Evolutionary conservation across 1,140 invertebrate genomes (phyloP).

Genomic region (Vanessa atalanta): DNA sequence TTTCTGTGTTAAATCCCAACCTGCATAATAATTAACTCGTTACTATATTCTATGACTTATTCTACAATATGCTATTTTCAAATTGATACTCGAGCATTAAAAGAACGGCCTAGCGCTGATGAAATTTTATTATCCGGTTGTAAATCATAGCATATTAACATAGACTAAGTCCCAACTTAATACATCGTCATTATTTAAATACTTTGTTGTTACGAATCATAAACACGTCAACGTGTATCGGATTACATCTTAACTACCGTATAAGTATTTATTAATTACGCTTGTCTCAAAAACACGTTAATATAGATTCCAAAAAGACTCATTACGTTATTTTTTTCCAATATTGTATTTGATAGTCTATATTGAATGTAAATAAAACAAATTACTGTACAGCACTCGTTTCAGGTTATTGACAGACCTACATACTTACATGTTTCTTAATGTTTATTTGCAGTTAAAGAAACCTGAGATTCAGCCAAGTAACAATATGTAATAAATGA

Average conservation of each 20-base stretch:
- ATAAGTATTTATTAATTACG: background rate
- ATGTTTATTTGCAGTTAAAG: too few relatives aligned
- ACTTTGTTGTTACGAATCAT: slow-evolving; percentile 3
- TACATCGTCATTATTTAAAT: slow-evolving; percentile 5
- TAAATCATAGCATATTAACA: background rate
- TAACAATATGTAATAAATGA: too few relatives aligned
- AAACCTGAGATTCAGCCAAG: too few relatives aligned
- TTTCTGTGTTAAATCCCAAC: too few relatives aligned
- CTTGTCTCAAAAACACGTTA: background rate
- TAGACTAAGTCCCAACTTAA: background rate
- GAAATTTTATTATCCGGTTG: slow-evolving; percentile 3
- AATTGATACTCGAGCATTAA: background rate
- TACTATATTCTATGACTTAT: too few relatives aligned
- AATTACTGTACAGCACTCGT: background rate
- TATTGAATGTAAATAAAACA: too few relatives aligned
- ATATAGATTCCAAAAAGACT: background rate
- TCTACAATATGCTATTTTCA: too few relatives aligned
- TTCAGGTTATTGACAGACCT: too few relatives aligned
- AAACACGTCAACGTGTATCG: slow-evolving; percentile 1
- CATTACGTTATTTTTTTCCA: too few relatives aligned
- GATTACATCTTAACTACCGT: slow-evolving; percentile 7
- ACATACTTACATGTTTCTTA: too few relatives aligned
- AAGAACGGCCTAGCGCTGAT: background rate
- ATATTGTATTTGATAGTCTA: too few relatives aligned
- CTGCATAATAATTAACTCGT: too few relatives aligned